Evolutionary conservation across 2,113 vertebrate species (phyloP).

Genomic region (Muntiacus reevesi): DNA sequence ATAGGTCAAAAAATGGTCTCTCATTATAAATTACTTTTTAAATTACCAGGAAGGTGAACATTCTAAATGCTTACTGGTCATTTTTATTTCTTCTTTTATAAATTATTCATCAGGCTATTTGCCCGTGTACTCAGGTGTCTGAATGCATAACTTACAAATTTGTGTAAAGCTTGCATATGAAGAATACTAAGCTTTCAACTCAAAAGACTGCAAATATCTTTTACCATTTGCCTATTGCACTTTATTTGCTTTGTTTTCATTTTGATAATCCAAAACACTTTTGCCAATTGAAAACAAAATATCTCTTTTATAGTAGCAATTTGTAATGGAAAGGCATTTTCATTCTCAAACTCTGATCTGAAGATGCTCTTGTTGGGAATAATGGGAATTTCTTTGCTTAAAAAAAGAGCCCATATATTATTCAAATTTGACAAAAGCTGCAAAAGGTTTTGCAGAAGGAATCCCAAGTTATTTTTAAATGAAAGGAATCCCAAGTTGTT

Average conservation of each 20-base stretch:
- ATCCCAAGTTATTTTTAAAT: background rate
- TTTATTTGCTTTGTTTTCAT: constrained; percentile 4
- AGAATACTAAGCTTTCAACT: background rate
- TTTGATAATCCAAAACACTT: constrained; percentile 1
- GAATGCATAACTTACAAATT: background rate
- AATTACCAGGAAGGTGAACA: background rate
- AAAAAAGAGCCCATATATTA: background rate
- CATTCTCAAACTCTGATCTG: constrained; percentile 1
- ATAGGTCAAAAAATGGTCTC: background rate
- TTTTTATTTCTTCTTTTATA: background rate
- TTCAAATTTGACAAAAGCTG: background rate
- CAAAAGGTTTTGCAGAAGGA: background rate
- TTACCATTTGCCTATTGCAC: background rate
- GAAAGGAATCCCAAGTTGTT: background rate
- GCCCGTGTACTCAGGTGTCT: background rate
- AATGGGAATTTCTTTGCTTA: background rate
- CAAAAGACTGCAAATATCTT: background rate
- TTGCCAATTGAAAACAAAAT: background rate
- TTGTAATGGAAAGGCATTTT: background rate
- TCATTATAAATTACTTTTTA: background rate
- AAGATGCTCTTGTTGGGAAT: background rate
- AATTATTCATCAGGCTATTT: background rate
- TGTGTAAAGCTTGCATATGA: background rate
- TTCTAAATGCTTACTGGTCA: background rate
- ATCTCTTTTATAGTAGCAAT: background rate